Base-by-base conservation (phyloP, 2,797 vertebrate genomes). In the Danionella dracula region DNA sequence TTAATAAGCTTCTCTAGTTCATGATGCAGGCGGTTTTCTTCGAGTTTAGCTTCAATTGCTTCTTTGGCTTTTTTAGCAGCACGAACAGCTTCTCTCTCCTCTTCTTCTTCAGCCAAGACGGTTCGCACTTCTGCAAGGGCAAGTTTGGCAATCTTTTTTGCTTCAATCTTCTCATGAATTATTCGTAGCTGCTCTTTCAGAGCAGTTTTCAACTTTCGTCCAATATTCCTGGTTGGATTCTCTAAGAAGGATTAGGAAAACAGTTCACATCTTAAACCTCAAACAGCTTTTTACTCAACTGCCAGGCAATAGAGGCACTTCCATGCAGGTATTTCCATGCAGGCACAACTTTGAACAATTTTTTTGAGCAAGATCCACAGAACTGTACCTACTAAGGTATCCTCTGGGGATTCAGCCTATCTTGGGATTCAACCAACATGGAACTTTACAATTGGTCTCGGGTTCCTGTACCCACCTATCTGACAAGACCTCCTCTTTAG, bases 161-260 rank as follows among this genome's bases (percentile, higher is more conserved):
- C 87, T 71, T 90, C 86, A 64, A 86, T 85, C 82, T 91, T 94
- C 68, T 91, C 88, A 37, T 87, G 88, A 78, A 90, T 86, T 66
- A 83, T 87, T 86, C 89, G 93, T 67, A 90, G 82, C 20, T 94
- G 87, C 37, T 94, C 89, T 81, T 82, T 92, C 60, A 91, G 72
- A 17, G 81, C 84, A 5, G 91, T 88, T 84, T 92, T 93, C 72
- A 92, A 85, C 84, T 79, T 73, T 74, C 68, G 58, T 2, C 79
- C 82, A 57, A 80, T 2, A 10, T 86, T 81, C 58, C 75, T 72
- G 29, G 72, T 51, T 0, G 76, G 76, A 8, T 2, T 75, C 5
- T 75, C 87, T 86, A 76, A 57, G 57, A 63, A 66, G 61, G 23
- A 20, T 54, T 20, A 42, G 58, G 61, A 46, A 32, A 4, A 55